Base-by-base conservation (phyloP, 2,888 invertebrate species). In the Sphecodes monilicornis region DNA sequence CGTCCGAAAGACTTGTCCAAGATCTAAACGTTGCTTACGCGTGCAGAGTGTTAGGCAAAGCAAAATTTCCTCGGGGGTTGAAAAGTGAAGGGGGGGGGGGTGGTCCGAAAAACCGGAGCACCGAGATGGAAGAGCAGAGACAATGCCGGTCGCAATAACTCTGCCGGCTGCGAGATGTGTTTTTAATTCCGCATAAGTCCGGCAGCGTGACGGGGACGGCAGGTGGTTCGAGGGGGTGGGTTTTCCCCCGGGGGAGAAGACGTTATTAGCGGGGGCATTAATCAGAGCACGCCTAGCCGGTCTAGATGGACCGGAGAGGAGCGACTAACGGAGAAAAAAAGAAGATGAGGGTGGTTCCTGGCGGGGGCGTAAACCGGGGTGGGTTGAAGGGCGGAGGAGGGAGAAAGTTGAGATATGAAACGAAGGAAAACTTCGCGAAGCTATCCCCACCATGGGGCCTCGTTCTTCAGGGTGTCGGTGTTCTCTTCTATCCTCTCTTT, bases 241-340 rank as follows among this genome's bases (percentile, higher is more conserved):
- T 87, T 89, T 86, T 86, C 88, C 91, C 91, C 89, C 91, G 78
- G 84, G 94, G 91, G 94, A 93, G 90, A 93, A 93, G 93, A 93
- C 92, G 94, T 94, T 94, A 94, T 94, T 94, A 94, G 94, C 93
- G 90, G 92, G 91, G 93, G 93, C 94, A 94, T 94, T 94, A 94
- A 94, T 92, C 92, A 92, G 92, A 91, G 91, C 87, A 88, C 87
- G 92, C 86, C 89, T 89, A 84, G 91, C 83, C 80, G 76, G 80
- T 74, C 83, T 74, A 83, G 85, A 81, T 66, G 84, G 78, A 66
- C 71, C 66, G 66, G 72, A 74, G 70, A 60, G 73, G 73, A 74
- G 68, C 72, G 41, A 68, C 69, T 69, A 66, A 64, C 54, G 50
- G 66, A 66, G 36, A 54, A 74, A 74, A 46, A 72, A 82, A 69